Base-by-base conservation (phyloP, 2,888 invertebrate genomes). In the Tachina lurida region DNA sequence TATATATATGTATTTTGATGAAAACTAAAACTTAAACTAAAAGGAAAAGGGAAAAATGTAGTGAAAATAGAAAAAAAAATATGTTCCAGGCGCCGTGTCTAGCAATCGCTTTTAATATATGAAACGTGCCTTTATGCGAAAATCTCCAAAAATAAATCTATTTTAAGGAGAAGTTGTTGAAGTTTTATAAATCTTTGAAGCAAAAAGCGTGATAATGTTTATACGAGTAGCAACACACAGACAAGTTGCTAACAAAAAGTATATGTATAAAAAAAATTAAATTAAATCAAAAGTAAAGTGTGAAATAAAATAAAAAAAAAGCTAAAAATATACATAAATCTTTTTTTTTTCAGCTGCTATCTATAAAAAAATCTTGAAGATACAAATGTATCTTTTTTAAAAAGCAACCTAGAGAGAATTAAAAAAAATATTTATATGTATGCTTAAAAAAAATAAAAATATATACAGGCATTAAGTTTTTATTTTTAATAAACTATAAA, bases 51-150 rank as follows among this genome's bases (percentile, higher is more conserved):
- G n/a, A 19, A 78, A 74, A 75, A 71, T 75, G 49, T 68, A 79
- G 52, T 75, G 56, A 58, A 84, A 67, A 52, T 19, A 12, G 68
- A 58, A 19, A 22, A 43, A 60, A 47, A 49, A 75, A 82, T 47
- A 31, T 54, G 19, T 74, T 67, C 15, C 47, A 75, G 84, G 79
- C 76, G 80, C 74, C 77, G 70, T 77, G 54, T 45, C 52, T 58
- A 71, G 43, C 19, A 78, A 73, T 43, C 52, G 49, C 31, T 39
- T 62, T 22, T 12, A 52, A 77, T 73, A 62, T 58, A 22, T 45
- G 47, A 74, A 81, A 85, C 82, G 74, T 85, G 82, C 68, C 58
- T 49, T 82, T 78, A 39, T 49, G 68, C 63, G 17, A 80, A 85
- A 78, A 73, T 43, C 31, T 83, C 56, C 76, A 58, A 77, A 83